phyloP scores from a whole-genome alignment of 2,888 invertebrate genomes.

The Liposcelis brunnea region DNA sequence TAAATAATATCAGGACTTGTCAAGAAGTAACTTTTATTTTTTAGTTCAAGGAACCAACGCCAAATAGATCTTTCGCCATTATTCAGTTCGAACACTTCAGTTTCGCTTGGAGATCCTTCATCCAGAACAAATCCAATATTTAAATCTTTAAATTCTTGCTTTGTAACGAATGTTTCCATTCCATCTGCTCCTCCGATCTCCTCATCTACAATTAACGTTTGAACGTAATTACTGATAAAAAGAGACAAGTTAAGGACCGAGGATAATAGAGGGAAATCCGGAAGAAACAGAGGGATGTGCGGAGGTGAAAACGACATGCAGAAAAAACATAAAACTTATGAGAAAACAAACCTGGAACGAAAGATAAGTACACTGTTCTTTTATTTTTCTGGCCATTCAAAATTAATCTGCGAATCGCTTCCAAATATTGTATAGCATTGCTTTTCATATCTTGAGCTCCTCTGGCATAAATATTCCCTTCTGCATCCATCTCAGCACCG shows the following conservation, averaged over 20 bases:
- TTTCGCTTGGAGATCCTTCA: no score
- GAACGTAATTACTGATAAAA: no score
- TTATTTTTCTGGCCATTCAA: slow-evolving; percentile 32
- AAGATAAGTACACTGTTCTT: slow-evolving; percentile 49
- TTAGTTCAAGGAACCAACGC: no score
- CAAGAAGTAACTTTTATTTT: no score
- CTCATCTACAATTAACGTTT: slow-evolving; percentile 68
- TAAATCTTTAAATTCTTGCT: slow-evolving; percentile 53
- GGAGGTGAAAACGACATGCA: no score
- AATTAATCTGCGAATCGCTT: slow-evolving; percentile 46
- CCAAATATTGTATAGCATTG: slow-evolving; percentile 58
- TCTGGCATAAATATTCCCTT: slow-evolving; percentile 74
- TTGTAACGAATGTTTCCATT: slow-evolving; percentile 58
- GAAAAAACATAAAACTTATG: no score
- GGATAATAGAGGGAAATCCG: no score
- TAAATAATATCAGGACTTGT: slow-evolving; percentile 12
- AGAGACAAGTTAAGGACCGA: no score
- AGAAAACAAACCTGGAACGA: slow-evolving; percentile 54
- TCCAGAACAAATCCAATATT: slow-evolving; percentile 76
- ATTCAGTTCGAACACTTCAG: no score
- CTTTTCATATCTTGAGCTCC: slow-evolving; percentile 82
- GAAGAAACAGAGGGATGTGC: no score
- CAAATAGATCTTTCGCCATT: slow-evolving; percentile 65
- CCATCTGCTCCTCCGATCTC: slow-evolving; percentile 73
- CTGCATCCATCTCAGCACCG: slow-evolving; percentile 61